phyloP scores from a whole-genome alignment of 2,888 invertebrate species.

The Pteria penguin region DNA sequence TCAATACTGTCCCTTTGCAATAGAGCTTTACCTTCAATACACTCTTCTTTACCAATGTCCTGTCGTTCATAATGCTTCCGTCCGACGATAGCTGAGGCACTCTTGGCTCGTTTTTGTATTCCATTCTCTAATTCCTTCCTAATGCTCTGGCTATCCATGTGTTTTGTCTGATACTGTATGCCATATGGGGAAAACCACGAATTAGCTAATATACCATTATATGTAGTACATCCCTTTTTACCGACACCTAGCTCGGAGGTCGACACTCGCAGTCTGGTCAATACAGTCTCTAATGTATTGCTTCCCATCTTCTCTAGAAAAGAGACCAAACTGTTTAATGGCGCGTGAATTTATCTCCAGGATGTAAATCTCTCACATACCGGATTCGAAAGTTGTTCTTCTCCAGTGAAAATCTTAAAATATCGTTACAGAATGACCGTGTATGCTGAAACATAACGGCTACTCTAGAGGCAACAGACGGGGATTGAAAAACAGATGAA shows the following conservation, averaged over 20 bases:
- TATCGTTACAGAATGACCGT: no score
- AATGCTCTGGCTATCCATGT: conserved; percentile 6
- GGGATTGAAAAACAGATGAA: no score
- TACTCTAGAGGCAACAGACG: no score
- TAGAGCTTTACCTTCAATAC: neutral
- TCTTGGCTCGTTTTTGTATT: conserved; percentile 21
- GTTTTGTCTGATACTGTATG: conserved; percentile 10
- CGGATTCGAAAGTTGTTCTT: no score
- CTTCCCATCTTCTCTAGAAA: no score
- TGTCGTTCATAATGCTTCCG: conserved; percentile 30
- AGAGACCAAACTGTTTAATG: no score
- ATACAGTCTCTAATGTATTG: conserved; percentile 15
- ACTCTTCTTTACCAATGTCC: conserved; percentile 17
- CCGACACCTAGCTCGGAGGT: conserved; percentile 4
- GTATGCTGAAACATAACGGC: no score
- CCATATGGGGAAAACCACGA: conserved; percentile 38
- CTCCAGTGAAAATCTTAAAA: no score
- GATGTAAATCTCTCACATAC: no score
- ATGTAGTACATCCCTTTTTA: conserved; percentile 7
- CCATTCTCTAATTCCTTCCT: neutral
- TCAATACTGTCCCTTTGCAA: no score
- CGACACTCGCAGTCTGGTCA: conserved; percentile 15
- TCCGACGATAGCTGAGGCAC: conserved; percentile 24
- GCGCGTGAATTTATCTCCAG: no score
- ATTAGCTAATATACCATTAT: conserved; percentile 30